Conservation (phyloP, 2,113 vertebrate species). For the Rana temporaria region DNA sequence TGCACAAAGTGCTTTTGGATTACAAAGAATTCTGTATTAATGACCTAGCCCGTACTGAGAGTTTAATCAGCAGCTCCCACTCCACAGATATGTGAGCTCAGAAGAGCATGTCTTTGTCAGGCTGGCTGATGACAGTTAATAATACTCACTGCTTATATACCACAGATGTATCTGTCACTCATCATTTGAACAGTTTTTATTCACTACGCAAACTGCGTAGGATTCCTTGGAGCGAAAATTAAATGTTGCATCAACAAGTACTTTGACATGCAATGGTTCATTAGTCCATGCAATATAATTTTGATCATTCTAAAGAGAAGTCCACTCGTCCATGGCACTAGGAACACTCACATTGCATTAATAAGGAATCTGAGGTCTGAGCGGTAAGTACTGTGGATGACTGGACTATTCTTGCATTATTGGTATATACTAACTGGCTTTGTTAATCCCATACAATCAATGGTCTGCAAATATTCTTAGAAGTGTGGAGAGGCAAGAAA, state of each 20-base stretch:
- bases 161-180: not conserved
- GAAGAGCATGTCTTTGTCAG: conserved; percentile 18
- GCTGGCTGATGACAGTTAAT: not conserved
- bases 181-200: not conserved
- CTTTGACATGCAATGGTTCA: too few species aligned
- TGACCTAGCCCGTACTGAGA: conserved; percentile 20
- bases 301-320: too few species aligned
- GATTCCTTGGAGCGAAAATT: not conserved
- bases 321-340: too few species aligned
- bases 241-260: not conserved
- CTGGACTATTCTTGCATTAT: too few species aligned
- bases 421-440: too few species aligned
- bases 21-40: conserved; percentile 31
- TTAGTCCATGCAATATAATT: too few species aligned
- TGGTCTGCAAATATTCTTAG: too few species aligned
- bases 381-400: too few species aligned
- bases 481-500: too few species aligned
- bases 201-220: not conserved
- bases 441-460: too few species aligned
- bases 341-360: too few species aligned
- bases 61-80: conserved; percentile 36
- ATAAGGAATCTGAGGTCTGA: too few species aligned
- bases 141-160: conserved; percentile 4
- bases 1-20: conserved; percentile 39
- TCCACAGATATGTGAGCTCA: conserved; percentile 25